Conservation (phyloP, 2,797 vertebrate genomes). For the Crenichthys baileyi region DNA sequence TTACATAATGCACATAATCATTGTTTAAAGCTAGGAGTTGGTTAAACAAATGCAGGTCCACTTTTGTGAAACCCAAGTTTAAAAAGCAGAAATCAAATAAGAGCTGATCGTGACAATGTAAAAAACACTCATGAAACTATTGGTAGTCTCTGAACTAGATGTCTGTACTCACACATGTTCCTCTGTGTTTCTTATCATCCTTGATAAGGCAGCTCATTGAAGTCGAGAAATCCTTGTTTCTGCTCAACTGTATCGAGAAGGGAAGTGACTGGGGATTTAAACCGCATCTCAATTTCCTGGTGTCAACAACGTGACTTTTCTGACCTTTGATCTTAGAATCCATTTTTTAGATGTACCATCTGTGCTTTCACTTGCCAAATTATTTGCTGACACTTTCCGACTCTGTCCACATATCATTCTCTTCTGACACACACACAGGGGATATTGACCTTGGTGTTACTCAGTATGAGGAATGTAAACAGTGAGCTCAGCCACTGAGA, state of each 20-base stretch:
- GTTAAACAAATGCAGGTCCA: neutral
- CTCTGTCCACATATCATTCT: slow-evolving; percentile 6
- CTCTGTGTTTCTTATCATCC: slow-evolving; percentile 39
- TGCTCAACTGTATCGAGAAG: slow-evolving; percentile 8
- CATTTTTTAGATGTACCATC: neutral
- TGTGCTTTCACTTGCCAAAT: neutral
- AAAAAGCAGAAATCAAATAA: neutral
- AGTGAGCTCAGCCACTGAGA: slow-evolving; percentile 36
- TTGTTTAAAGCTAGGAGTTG: neutral
- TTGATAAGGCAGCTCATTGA: slow-evolving; percentile 16
- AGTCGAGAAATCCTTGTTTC: slow-evolving; percentile 12
- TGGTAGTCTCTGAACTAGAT: neutral
- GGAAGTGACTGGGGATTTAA: slow-evolving; percentile 23
- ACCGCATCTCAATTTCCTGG: slow-evolving; percentile 63
- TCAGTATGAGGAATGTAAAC: slow-evolving; percentile 51
- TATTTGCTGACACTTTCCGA: neutral
- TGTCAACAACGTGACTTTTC: slow-evolving; percentile 59
- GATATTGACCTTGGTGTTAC: slow-evolving; percentile 41
- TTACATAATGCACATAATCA: neutral
- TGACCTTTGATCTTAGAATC: slow-evolving; percentile 64
- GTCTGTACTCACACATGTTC: slow-evolving; percentile 59
- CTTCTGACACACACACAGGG: slow-evolving; percentile 7
- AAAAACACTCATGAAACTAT: neutral
- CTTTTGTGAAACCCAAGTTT: neutral
- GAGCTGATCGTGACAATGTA: accelerated